Percentiles rank a stretch among this genome's conserved stretches.
These are phyloP conservation scores for Athalia circularis DNA, from an alignment of 2,888 invertebrate genomes.

Conservation along the genomic window DNA sequence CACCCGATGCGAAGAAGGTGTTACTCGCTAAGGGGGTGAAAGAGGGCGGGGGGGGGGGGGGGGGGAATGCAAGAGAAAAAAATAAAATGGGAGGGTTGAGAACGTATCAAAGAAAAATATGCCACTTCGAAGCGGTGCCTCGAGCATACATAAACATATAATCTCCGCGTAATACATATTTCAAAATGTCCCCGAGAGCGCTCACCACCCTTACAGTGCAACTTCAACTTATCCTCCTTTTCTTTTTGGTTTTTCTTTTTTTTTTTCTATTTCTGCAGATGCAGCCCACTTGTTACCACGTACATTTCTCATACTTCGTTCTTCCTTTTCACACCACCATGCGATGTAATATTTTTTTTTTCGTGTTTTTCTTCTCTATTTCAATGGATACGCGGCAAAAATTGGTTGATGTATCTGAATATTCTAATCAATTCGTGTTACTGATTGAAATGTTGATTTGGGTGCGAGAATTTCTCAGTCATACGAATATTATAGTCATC, in stretches of 20 bases:
- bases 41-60: conserved; percentile 46
- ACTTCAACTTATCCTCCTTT: not conserved
- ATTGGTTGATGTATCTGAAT: too few species aligned
- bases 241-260: not conserved
- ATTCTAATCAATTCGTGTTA: too few species aligned
- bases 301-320: not conserved
- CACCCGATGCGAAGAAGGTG: conserved; percentile 58
- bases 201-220: conserved; percentile 59
- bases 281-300: not conserved
- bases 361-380: too few species aligned
- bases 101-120: conserved; percentile 72
- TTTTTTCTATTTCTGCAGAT: not conserved
- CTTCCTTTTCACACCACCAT: too few species aligned
- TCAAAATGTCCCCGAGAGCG: conserved; percentile 62
- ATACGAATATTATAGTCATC: not conserved
- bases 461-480: too few species aligned
- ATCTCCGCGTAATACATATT: conserved; percentile 70
- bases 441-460: too few species aligned
- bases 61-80: conserved; percentile 43
- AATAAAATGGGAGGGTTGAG: conserved; percentile 42
- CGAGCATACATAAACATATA: conserved; percentile 71
- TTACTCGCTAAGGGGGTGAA: conserved; percentile 48
- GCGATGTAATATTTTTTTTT: too few species aligned
- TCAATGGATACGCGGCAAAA: too few species aligned
- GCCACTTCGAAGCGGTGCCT: conserved; percentile 64